Evolutionary conservation across 1,140 invertebrate genomes (phyloP), one percentile per base, ranked within the genome.

Genomic region (Heterodera carotae): DNA sequence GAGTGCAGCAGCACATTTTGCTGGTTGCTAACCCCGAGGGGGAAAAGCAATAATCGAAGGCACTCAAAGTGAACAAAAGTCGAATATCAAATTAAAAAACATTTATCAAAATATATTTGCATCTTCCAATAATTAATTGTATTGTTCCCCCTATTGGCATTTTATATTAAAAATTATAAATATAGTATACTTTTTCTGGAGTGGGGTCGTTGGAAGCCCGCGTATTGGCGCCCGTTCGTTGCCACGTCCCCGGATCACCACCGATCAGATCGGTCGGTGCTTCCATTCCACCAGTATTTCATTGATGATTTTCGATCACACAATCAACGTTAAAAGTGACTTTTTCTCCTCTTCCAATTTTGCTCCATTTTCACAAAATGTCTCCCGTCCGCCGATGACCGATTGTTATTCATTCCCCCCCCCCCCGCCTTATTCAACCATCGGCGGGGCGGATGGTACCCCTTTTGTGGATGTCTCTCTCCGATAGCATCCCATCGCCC

Each of bases 281-380:
- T n/a, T n/a, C n/a, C n/a, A n/a, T n/a, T n/a, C n/a, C n/a, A n/a
- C n/a, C n/a, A n/a, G n/a, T n/a, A n/a, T n/a, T n/a, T n/a, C n/a
- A n/a, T n/a, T n/a, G n/a, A n/a, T n/a, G n/a, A n/a, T n/a, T n/a
- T n/a, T n/a, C n/a, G n/a, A n/a, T n/a, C n/a, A n/a, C n/a, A n/a
- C n/a, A n/a, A n/a, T n/a, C n/a, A n/a, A n/a, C n/a, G 48, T 68
- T 68, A 75, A 43, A 76, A 76, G 22, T 56, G 62, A 75, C 75
- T 76, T 27, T n/a, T n/a, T 25, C n/a, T 12, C 62, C 0, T 18
- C 18, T 56, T 56, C 18, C 48, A 56, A 56, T 56, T n/a, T 56
- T 56, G 48, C 12, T 56, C 48, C 48, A 56, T 56, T 56, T 56
- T 56, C 27, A 34, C 62, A 34, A 66, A 66, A 31, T 31, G 25